A percentile compares a stretch with the other conserved stretches of the same genome.
phyloP scores from a whole-genome alignment of 2,888 invertebrate species.

The Parnassius smintheus region DNA sequence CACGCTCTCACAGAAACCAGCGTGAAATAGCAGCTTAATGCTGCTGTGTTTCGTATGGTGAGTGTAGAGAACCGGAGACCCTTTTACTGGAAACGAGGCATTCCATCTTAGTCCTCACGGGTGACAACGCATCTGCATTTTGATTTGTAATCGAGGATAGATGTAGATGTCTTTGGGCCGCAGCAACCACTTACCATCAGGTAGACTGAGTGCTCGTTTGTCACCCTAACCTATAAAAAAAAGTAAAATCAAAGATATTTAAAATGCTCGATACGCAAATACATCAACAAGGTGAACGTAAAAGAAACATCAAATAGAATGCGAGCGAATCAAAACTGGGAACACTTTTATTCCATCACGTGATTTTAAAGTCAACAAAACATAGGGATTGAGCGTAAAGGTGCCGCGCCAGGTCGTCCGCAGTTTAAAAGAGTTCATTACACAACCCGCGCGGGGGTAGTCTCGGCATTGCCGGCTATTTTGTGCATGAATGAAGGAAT shows the following conservation, averaged over 20 bases:
- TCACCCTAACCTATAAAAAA: neutral
- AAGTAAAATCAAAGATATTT: neutral
- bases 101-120: too few species aligned
- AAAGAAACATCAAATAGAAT: slow-evolving; percentile 15
- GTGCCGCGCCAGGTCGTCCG: slow-evolving; percentile 28
- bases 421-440: slow-evolving; percentile 52
- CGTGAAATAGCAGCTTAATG: too few species aligned
- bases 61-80: too few species aligned
- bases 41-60: too few species aligned
- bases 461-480: slow-evolving; percentile 28
- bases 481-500: slow-evolving; percentile 32
- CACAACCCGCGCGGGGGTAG: slow-evolving; percentile 37
- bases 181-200: too few species aligned
- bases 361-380: slow-evolving; percentile 47
- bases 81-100: too few species aligned
- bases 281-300: slow-evolving; percentile 12
- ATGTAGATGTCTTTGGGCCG: too few species aligned
- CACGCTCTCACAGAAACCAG: too few species aligned
- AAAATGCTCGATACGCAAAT: slow-evolving; percentile 5
- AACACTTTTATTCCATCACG: slow-evolving; percentile 28
- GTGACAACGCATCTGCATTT: too few species aligned
- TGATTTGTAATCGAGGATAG: too few species aligned
- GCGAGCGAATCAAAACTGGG: slow-evolving; percentile 22
- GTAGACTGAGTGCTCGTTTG: too few species aligned
- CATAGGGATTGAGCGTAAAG: slow-evolving; percentile 43